Evolutionary conservation across 2,888 invertebrate genomes (phyloP).

Genomic region (Orthosia gracilis): DNA sequence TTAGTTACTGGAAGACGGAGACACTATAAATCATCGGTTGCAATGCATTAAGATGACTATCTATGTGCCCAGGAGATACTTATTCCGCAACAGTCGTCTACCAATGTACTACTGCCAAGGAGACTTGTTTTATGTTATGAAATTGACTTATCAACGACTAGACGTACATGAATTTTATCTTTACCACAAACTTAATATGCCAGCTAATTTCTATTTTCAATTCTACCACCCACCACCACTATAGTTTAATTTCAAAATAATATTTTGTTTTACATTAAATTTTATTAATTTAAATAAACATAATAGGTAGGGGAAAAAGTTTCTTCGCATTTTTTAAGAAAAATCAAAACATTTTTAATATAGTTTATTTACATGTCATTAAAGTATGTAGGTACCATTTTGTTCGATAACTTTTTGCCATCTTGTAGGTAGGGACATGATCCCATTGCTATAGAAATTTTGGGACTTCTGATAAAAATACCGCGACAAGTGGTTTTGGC

Average conservation of each 20-base stretch:
- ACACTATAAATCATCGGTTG: constrained; percentile 66
- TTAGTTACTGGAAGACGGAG: constrained; percentile 74
- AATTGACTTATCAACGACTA: constrained; percentile 71
- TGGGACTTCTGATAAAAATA: too few relatives aligned
- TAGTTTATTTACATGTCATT: too few relatives aligned
- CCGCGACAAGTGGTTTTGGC: too few relatives aligned
- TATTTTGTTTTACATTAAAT: not conserved
- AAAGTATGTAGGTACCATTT: too few relatives aligned
- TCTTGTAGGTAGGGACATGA: too few relatives aligned
- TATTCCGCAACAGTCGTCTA: constrained; percentile 74
- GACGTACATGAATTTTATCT: constrained; percentile 82
- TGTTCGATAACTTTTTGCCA: too few relatives aligned
- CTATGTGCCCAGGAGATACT: constrained; percentile 70
- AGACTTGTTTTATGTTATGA: constrained; percentile 65
- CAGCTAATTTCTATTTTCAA: constrained; percentile 73
- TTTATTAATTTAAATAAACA: not conserved
- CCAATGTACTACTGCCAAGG: constrained; percentile 85
- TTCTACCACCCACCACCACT: constrained; percentile 76
- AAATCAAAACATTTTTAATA: too few relatives aligned
- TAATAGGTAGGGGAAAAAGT: too few relatives aligned
- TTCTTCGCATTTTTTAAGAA: too few relatives aligned
- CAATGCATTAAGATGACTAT: constrained; percentile 79
- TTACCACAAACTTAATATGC: constrained; percentile 65
- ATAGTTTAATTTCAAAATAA: not conserved
- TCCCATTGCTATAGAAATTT: too few relatives aligned